phyloP scores from a whole-genome alignment of 2,113 vertebrate species.

The Syngnathus floridae region DNA sequence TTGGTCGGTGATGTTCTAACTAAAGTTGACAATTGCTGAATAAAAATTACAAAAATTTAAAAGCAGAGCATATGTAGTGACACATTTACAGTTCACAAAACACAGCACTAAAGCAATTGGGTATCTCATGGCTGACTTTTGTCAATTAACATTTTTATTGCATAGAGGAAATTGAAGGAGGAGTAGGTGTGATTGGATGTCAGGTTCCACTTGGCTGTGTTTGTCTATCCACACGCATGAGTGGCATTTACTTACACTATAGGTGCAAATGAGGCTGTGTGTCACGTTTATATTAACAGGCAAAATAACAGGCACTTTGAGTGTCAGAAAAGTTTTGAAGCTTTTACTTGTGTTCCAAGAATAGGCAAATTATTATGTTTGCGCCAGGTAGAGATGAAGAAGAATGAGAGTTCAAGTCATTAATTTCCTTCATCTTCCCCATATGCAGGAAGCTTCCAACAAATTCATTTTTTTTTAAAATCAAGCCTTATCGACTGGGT shows the following conservation, averaged over 20 bases:
- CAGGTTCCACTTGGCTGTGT: not conserved
- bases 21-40: too few species aligned
- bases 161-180: not conserved
- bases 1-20: too few species aligned
- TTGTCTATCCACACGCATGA: not conserved
- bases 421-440: not conserved
- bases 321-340: not conserved
- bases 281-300: not conserved
- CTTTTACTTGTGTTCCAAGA: not conserved
- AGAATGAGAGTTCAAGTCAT: not conserved
- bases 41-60: too few species aligned
- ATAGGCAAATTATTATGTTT: not conserved
- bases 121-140: not conserved
- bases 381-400: not conserved
- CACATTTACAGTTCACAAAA: not conserved
- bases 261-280: not conserved
- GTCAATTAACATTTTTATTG: not conserved
- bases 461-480: not conserved
- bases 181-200: not conserved
- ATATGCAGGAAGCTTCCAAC: not conserved
- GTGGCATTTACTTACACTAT: not conserved
- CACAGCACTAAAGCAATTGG: not conserved
- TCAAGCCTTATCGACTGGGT: not conserved
- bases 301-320: not conserved
- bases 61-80: not conserved